Base-by-base conservation (phyloP, 2,888 invertebrate genomes). In the Scelioninae gen. 1 region DNA sequence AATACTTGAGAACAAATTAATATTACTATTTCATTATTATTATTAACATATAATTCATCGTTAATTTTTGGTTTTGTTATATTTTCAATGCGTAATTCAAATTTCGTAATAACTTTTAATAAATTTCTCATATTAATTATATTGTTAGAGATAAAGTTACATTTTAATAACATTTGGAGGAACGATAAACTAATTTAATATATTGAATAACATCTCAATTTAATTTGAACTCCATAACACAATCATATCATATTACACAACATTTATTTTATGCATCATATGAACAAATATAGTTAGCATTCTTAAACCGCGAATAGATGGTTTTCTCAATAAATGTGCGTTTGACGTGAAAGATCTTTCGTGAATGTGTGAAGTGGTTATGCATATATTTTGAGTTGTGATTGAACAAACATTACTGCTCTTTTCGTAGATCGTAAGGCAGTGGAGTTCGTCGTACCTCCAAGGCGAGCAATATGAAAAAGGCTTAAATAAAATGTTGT, bases 401-500 rank as follows among this genome's bases (percentile, higher is more conserved):
- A 66, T 66, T 66, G 53, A 47, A 76, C 60, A 68, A 68, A 68
- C 53, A 56, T 32, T 15, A 62, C 53, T 60, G 23, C 58, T 76
- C 13, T 51, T 68, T 7, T 8, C 31, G 11, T 3, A 2, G 13
- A 40, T 53, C 31, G 38, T 40, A 49, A 69, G 40, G 23, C 29
- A 38, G 49, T 13, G 13, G 49, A 62, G 71, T 58, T 65, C 71
- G 40, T 78, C 34, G 71, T 43, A 71, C 63, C 43, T 56, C 15
- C 40, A 49, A 63, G 31, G 40, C 40, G 58, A 23, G 49, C 40
- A 31, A 53, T 66, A 53, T 72, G 38, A 80, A 80, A 79, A 72
- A 80, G 69, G 49, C 53, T 68, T 68, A 80, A 80, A 74, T 75
- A 80, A 75, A 80, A 80, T 56, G 80, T 75, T 56, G 62, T 56